Percentiles rank a stretch among this genome's conserved stretches.
Conservation (phyloP, 1,140 invertebrate genomes). For the Heliconius himera region DNA sequence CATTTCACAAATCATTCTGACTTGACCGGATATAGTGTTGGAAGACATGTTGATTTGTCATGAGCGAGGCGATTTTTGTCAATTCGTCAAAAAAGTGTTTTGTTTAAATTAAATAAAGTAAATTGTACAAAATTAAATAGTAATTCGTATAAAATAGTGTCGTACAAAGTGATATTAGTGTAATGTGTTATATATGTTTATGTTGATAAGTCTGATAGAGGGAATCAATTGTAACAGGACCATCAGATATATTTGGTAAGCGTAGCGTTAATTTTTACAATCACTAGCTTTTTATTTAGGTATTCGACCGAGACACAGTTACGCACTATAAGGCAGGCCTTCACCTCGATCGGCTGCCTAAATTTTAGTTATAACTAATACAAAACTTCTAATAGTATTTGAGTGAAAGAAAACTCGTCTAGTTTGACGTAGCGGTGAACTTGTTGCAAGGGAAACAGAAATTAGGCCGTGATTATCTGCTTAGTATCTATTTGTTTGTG, state of each 20-base stretch:
- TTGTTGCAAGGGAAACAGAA: conserved; percentile 50
- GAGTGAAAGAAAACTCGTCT: conserved; percentile 15
- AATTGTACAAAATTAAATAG: conserved; percentile 74
- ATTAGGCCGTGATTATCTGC: conserved; percentile 58
- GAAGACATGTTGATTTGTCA: conserved; percentile 80
- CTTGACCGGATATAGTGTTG: conserved; percentile 70
- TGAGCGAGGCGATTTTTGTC: conserved; percentile 74
- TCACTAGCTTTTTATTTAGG: conserved; percentile 64
- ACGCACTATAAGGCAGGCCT: conserved; percentile 46
- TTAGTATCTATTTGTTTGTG: conserved; percentile 62
- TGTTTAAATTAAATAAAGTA: conserved; percentile 60
- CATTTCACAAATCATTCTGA: conserved; percentile 7
- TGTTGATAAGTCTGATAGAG: conserved; percentile 60
- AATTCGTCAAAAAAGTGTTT: conserved; percentile 78
- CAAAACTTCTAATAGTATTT: background rate
- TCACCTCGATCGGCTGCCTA: conserved; percentile 38
- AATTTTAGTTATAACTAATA: conserved; percentile 13
- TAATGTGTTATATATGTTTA: conserved; percentile 74
- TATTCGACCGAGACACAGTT: conserved; percentile 56
- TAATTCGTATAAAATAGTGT: conserved; percentile 63
- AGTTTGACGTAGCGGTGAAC: conserved; percentile 51
- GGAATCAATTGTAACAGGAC: conserved; percentile 56
- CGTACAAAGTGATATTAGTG: conserved; percentile 65
- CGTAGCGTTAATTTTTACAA: conserved; percentile 69
- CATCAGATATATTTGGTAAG: conserved; percentile 73